Evolutionary conservation across 1,140 invertebrate species (phyloP).

Genomic region (Euura lappo): DNA sequence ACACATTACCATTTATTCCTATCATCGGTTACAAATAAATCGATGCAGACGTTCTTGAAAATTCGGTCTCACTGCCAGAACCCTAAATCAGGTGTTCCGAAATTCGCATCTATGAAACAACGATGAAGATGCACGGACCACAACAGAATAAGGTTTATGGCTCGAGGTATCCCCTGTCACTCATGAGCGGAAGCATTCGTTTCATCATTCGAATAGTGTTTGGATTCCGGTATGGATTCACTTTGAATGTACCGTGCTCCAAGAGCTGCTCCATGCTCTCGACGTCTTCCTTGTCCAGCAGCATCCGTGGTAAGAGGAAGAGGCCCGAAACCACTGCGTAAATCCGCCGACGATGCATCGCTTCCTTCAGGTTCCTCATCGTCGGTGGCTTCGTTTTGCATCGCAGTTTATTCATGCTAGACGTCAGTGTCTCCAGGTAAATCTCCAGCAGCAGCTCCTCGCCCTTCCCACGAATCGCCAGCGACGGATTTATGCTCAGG

Average conservation of each 20-base stretch:
- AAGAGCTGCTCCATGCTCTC: slow-evolving; percentile 26
- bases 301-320: slow-evolving; percentile 35
- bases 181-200: slow-evolving; percentile 16
- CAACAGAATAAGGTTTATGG: too few relatives aligned
- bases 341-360: slow-evolving; percentile 32
- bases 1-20: too few relatives aligned
- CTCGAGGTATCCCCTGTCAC: slow-evolving; percentile 29
- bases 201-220: slow-evolving; percentile 30
- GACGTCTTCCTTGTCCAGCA: slow-evolving; percentile 28
- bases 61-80: slow-evolving; percentile 26
- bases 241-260: slow-evolving; percentile 18
- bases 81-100: slow-evolving; percentile 48
- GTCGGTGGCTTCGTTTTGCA: slow-evolving; percentile 32
- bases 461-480: slow-evolving; percentile 27
- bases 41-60: too few relatives aligned
- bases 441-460: slow-evolving; percentile 29
- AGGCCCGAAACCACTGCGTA: slow-evolving; percentile 28
- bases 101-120: too few relatives aligned
- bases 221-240: slow-evolving; percentile 36
- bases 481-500: slow-evolving; percentile 47
- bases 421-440: slow-evolving; percentile 27
- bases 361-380: slow-evolving; percentile 26
- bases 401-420: slow-evolving; percentile 26
- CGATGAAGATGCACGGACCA: too few relatives aligned
- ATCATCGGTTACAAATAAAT: too few relatives aligned